Percentiles rank a stretch among this genome's conserved stretches.
Evolutionary conservation across 2,888 invertebrate species (phyloP).

Genomic region (Dorcus parallelipipedus): DNA sequence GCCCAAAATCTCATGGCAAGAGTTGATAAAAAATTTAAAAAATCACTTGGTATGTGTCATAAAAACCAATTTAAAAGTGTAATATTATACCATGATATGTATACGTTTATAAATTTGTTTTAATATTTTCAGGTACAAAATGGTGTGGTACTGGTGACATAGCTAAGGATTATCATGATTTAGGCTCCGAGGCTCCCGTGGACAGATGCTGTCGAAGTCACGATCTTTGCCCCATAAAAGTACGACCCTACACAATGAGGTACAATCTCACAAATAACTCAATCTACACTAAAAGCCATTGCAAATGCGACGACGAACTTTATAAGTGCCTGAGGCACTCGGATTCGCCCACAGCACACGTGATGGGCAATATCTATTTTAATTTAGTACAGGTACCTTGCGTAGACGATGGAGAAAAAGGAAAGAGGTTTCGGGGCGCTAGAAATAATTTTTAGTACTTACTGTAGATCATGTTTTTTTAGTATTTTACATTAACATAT

Average conservation of each 20-base stretch:
- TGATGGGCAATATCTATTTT: constrained; percentile 84
- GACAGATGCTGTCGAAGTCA: constrained; percentile 88
- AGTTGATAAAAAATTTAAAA: too few relatives aligned
- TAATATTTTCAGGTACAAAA: constrained; percentile 69
- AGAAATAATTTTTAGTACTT: constrained; percentile 52
- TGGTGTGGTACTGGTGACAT: constrained; percentile 93
- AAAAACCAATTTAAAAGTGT: too few relatives aligned
- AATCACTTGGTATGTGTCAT: too few relatives aligned
- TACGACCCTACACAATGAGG: constrained; percentile 63
- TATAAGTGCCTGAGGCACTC: constrained; percentile 76
- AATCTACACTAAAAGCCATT: constrained; percentile 85
- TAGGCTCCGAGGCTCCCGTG: constrained; percentile 69
- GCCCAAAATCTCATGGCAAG: too few relatives aligned
- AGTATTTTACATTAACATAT: background rate
- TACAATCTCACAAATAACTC: constrained; percentile 84
- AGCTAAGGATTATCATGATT: constrained; percentile 77
- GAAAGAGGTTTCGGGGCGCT: constrained; percentile 51
- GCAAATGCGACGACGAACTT: constrained; percentile 80
- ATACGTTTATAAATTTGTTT: constrained; percentile 5
- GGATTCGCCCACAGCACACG: constrained; percentile 65
- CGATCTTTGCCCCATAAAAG: constrained; percentile 85
- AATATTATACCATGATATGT: background rate
- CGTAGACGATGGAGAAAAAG: constrained; percentile 55
- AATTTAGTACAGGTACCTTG: constrained; percentile 77
- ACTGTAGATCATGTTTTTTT: constrained; percentile 7